Evolutionary conservation across 2,888 invertebrate species (phyloP), one percentile per base, ranked within the genome.

Genomic region (Noctua janthina): DNA sequence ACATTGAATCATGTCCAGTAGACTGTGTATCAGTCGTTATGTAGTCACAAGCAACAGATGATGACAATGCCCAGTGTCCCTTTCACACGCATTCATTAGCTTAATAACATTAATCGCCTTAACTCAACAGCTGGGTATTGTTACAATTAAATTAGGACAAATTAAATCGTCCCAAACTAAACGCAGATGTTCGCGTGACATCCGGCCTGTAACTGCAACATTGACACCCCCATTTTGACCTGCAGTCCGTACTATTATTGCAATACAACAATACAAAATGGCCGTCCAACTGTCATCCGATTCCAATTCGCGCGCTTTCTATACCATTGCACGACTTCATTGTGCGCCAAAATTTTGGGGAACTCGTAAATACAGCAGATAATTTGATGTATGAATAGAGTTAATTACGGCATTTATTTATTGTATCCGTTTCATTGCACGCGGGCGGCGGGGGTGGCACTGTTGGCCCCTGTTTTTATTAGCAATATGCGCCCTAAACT

Each of bases 381-480:
- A 94, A 95, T 96, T 96, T 94, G 94, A 93, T 94, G 92, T 93
- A 95, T 96, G 96, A 96, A 96, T 96, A 92, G 93, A 93, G 93
- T 93, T 96, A 96, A 96, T 96, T 96, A 96, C 92, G 91, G 92
- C 93, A 93, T 96, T 95, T 95, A 96, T 96, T 95, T 96, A 95
- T 96, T 96, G 96, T 96, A 95, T 95, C 95, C 95, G 93, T 96
- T 95, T 94, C 95, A 93, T 92, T 93, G 92, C 90, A 85, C 90
- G 88, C 89, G 85, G 91, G 92, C 91, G 91, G 88, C 89, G 85
- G 91, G 93, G 92, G 91, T 87, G 87, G 91, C 84, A 85, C 89
- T 91, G 62, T 62, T 29, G 56, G 92, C 94, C 94, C 94, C 93
- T 91, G 92, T 93, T 95, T 94, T 94, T 95, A 95, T 95, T 94